Evolutionary conservation across 92 coral and sea anemone genomes (phyloP), one percentile per base, ranked within the genome.

Genomic region (Muricea muricata): DNA sequence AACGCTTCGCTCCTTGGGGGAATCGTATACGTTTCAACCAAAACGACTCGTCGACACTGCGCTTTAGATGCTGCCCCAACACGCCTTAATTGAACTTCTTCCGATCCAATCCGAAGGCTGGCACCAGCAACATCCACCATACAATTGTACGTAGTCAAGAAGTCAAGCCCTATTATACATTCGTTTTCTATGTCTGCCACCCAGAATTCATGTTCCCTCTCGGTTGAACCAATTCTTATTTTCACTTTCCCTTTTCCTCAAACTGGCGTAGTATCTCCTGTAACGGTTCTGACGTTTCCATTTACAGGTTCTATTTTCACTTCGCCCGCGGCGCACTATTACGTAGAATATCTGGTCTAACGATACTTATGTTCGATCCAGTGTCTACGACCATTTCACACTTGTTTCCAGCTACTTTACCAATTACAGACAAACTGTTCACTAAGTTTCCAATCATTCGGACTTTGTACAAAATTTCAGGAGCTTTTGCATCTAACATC

Each of bases 141-240:
- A 57, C 92, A 88, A 30, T 81, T 48, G 52, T 89, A 75, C 26
- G 45, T 65, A 73, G 55, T 88, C 33, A 88, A 85, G 68, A 91
- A 75, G 65, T 91, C 90, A 1, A 83, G 61, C 7, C 92, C 94
- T 6, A 88, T 84, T 61, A 79, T 47, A 32, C 86, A 85, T 40
- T 75, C 80, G 33, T 76, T 66, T 14, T 85, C 29, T 66, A 82
- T 79, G 17, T 86, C 75, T 18, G 89, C 92, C 17, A 85, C 77
- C 86, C 86, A 70, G 14, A 50, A 35, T 42, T 74, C 90, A 33
- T 85, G 88, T 54, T 23, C 55, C 14, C 48, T 66, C 23, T 55
- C 23, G 24, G 83, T 82, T 25, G 75, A 82, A 32, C 91, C 91
- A 68, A 88, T 80, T 25, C 57, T 26, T 9, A 86, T 48, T 65